Evolutionary conservation across 2,888 invertebrate genomes (phyloP).

Genomic region (Mimas tiliae): DNA sequence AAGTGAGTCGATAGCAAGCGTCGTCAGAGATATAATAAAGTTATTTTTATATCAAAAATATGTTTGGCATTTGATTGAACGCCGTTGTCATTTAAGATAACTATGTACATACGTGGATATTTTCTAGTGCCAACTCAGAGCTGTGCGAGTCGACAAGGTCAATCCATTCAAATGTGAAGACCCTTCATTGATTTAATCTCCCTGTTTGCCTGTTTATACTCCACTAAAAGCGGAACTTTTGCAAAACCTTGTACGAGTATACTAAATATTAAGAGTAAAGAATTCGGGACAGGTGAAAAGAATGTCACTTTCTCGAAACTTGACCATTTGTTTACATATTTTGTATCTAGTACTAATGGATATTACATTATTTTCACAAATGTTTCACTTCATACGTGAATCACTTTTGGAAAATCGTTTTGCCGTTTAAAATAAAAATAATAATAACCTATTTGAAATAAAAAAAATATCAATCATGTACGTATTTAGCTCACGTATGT

Average conservation of each 20-base stretch:
- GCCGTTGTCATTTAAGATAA: constrained; percentile 9
- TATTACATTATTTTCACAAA: neutral
- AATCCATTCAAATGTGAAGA: constrained; percentile 23
- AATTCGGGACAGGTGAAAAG: neutral
- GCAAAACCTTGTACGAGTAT: neutral
- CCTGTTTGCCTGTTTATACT: neutral
- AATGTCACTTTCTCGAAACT: constrained; percentile 2
- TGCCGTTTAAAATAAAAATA: too few species aligned
- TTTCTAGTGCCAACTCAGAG: constrained; percentile 18
- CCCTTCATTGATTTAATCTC: constrained; percentile 20
- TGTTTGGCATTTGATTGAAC: constrained; percentile 13
- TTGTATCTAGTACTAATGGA: neutral
- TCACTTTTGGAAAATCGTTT: too few species aligned
- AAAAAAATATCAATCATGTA: too few species aligned
- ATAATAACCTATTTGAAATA: neutral
- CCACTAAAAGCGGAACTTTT: neutral
- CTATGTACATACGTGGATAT: constrained; percentile 8
- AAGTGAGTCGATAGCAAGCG: neutral
- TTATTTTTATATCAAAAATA: constrained; percentile 10
- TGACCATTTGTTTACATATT: neutral
- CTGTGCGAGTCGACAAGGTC: constrained; percentile 15
- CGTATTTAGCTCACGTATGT: neutral
- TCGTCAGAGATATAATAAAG: neutral
- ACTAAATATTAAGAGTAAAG: neutral
- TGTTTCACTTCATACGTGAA: neutral